Base-by-base conservation (phyloP, 2,888 invertebrate species). In the Crioceris asparagi region DNA sequence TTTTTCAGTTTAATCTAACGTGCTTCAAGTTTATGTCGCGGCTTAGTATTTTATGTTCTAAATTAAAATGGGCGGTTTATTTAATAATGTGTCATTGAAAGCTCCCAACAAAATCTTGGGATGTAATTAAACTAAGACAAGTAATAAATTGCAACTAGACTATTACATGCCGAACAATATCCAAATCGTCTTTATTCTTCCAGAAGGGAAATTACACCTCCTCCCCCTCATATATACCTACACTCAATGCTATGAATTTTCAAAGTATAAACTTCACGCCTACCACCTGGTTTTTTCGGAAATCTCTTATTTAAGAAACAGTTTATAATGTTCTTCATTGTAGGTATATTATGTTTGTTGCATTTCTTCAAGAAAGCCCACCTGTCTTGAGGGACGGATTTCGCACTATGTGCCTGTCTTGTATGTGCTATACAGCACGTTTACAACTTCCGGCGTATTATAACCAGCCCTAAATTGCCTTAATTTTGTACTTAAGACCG, bases 251-350 rank as follows among this genome's bases (percentile, higher is more conserved):
- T 29, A 35, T 34, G 17, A 39, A 39, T 39, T 44, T 45, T 42
- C 31, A 39, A 49, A 51, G 48, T 50, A 50, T 48, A 54, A 57
- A 57, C 56, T 54, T 57, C 56, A 59, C 59, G 59, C 57, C 57
- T 56, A 51, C 57, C 59, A 59, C 57, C 59, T 59, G 59, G 59
- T 49, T 55, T 21, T 59, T 54, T 50, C 40, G 44, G 45, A 52
- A 52, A 48, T 49, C 47, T 42, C 44, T 40, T 41, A 40, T 43
- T 44, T 44, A 39, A 35, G 39, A 21, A 44, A 42, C 39, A 34
- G 37, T 44, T 40, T 41, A 39, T 40, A 44, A 41, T 31, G 31
- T 36, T 45, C 47, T 49, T 43, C 48, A 44, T 46, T 46, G 49
- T 43, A 40, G 38, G 39, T 43, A 33, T 39, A 36, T 35, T 46